phyloP scores from a whole-genome alignment of 2,888 invertebrate species.

The Eledona agricola region DNA sequence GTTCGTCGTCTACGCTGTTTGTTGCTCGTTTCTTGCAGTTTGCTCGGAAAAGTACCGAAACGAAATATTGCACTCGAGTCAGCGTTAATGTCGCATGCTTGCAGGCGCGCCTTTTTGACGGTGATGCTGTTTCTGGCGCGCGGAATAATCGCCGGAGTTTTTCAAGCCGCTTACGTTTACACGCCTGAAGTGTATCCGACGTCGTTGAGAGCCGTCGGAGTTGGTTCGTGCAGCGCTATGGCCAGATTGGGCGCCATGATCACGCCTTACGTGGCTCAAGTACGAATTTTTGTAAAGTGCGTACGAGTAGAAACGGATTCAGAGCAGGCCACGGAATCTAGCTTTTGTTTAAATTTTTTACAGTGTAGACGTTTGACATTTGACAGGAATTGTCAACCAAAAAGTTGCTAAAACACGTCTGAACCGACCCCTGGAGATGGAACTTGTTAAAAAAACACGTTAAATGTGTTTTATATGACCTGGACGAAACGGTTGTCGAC shows the following conservation, averaged over 20 bases:
- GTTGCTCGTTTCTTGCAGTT: constrained; percentile 77
- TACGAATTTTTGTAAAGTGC: background rate
- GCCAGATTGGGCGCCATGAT: constrained; percentile 93
- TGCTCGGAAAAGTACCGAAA: constrained; percentile 72
- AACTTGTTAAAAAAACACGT: too few relatives aligned
- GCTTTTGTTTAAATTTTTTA: constrained; percentile 14
- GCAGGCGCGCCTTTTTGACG: constrained; percentile 79
- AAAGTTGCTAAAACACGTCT: too few relatives aligned
- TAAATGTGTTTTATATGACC: too few relatives aligned
- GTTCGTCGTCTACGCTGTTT: constrained; percentile 83
- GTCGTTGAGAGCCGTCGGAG: constrained; percentile 85
- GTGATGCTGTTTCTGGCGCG: constrained; percentile 86
- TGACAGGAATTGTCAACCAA: too few relatives aligned
- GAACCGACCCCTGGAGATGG: too few relatives aligned
- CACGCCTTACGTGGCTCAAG: constrained; percentile 92
- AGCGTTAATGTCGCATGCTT: constrained; percentile 9
- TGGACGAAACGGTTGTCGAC: too few relatives aligned
- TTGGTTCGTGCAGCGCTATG: constrained; percentile 92
- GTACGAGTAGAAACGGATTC: too few relatives aligned
- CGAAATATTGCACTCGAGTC: background rate
- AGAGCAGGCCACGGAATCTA: background rate
- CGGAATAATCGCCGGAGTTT: constrained; percentile 92
- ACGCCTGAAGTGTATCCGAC: constrained; percentile 96
- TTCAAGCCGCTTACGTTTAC: constrained; percentile 95
- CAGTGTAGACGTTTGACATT: too few relatives aligned